Evolutionary conservation across 1,140 invertebrate species (phyloP).

Genomic region (Lethrus apterus): DNA sequence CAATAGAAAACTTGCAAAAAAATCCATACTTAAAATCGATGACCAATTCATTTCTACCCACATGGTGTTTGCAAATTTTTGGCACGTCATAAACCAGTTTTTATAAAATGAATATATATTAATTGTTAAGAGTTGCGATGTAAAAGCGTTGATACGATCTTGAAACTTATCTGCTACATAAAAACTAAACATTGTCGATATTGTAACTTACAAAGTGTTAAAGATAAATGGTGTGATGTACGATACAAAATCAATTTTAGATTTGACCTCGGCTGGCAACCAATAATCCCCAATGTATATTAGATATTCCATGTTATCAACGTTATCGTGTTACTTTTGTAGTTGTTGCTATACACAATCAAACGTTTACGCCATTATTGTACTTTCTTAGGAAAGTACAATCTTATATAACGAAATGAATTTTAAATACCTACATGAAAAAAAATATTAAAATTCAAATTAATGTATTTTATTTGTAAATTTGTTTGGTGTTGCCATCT

Average conservation of each 20-base stretch:
- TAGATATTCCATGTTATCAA: constrained; percentile 19
- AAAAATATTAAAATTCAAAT: constrained; percentile 3
- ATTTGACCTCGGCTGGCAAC: constrained; percentile 11
- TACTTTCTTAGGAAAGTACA: not conserved
- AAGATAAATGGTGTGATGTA: constrained; percentile 4
- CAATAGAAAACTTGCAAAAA: no score
- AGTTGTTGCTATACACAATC: not conserved
- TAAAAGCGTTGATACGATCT: no score
- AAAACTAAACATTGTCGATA: not conserved
- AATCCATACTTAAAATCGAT: no score
- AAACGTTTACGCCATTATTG: not conserved
- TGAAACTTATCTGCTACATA: no score
- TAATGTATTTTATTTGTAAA: constrained; percentile 7
- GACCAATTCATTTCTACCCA: no score
- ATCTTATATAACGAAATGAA: no score
- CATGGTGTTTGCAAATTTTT: no score
- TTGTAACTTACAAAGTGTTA: constrained; percentile 3
- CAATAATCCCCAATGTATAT: constrained; percentile 9
- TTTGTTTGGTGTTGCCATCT: no score
- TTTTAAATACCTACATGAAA: no score
- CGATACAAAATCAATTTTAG: constrained; percentile 4
- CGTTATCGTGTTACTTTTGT: constrained; percentile 13
- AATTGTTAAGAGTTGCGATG: no score
- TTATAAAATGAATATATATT: no score
- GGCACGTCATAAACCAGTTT: no score